phyloP scores from a whole-genome alignment of 2,888 invertebrate species.

The Arctia plantaginis region DNA sequence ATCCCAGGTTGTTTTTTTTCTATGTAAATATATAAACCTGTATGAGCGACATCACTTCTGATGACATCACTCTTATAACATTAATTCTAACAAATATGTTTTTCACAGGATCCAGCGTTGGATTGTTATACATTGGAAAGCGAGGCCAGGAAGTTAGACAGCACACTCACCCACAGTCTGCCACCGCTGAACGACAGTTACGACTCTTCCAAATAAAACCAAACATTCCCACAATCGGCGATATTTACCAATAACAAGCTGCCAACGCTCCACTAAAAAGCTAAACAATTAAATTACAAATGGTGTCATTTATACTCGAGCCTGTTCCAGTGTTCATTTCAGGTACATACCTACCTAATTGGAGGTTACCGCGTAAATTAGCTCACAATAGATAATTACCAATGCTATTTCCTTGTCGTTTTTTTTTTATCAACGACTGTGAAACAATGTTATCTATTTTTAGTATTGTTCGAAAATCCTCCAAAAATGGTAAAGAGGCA shows the following conservation, averaged over 20 bases:
- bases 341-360: slow-evolving; percentile 30
- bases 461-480: slow-evolving; percentile 34
- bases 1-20: not conserved
- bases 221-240: slow-evolving; percentile 23
- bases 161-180: slow-evolving; percentile 87
- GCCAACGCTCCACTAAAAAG: slow-evolving; percentile 33
- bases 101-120: slow-evolving; percentile 91
- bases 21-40: not conserved
- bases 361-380: slow-evolving; percentile 39
- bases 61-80: slow-evolving; percentile 5
- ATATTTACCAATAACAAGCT: slow-evolving; percentile 46
- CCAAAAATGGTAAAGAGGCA: slow-evolving; percentile 40
- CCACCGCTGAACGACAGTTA: slow-evolving; percentile 86
- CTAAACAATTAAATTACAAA: slow-evolving; percentile 48
- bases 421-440: slow-evolving; percentile 28
- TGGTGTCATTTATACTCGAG: slow-evolving; percentile 51
- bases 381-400: slow-evolving; percentile 41
- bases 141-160: slow-evolving; percentile 92
- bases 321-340: slow-evolving; percentile 41
- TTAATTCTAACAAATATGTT: slow-evolving; percentile 21
- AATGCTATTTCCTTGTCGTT: slow-evolving; percentile 39
- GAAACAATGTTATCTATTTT: slow-evolving; percentile 36
- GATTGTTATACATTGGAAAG: slow-evolving; percentile 96
- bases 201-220: slow-evolving; percentile 79
- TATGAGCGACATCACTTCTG: not conserved